phyloP scores from a whole-genome alignment of 2,888 invertebrate species.

The Acrobasis repandana region DNA sequence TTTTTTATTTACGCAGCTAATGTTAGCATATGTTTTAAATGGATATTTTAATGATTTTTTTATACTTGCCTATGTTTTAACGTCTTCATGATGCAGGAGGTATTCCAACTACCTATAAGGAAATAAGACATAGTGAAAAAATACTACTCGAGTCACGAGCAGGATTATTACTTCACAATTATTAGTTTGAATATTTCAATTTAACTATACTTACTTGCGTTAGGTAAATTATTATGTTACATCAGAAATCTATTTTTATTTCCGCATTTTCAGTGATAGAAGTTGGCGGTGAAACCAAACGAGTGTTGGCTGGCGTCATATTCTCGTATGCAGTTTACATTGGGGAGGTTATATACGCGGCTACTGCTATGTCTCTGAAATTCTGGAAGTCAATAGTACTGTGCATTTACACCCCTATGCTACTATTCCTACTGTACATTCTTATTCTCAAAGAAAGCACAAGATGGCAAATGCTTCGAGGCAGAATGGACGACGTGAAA shows the following conservation, averaged over 20 bases:
- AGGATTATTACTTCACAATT: too few relatives aligned
- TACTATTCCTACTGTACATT: conserved; percentile 51
- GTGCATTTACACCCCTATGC: conserved; percentile 55
- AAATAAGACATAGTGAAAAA: too few relatives aligned
- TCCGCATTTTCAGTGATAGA: conserved; percentile 60
- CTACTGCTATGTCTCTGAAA: conserved; percentile 57
- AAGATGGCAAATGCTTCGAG: conserved; percentile 65
- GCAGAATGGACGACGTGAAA: conserved; percentile 56
- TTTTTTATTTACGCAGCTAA: background rate
- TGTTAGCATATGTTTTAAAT: background rate
- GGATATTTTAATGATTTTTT: too few relatives aligned
- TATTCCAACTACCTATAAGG: too few relatives aligned
- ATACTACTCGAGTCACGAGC: too few relatives aligned
- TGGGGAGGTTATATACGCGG: conserved; percentile 63
- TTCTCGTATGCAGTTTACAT: conserved; percentile 64
- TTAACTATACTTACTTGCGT: too few relatives aligned
- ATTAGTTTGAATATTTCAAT: too few relatives aligned
- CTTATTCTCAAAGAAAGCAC: conserved; percentile 59
- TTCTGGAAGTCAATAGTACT: conserved; percentile 64
- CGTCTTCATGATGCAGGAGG: too few relatives aligned
- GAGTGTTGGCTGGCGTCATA: conserved; percentile 61
- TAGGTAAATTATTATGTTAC: too few relatives aligned
- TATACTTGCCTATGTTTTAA: too few relatives aligned
- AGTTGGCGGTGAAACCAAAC: conserved; percentile 64
- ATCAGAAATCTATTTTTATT: background rate